Evolutionary conservation across 2,888 invertebrate species (phyloP), one percentile per base, ranked within the genome.

Genomic region (Calliopum simillimum): DNA sequence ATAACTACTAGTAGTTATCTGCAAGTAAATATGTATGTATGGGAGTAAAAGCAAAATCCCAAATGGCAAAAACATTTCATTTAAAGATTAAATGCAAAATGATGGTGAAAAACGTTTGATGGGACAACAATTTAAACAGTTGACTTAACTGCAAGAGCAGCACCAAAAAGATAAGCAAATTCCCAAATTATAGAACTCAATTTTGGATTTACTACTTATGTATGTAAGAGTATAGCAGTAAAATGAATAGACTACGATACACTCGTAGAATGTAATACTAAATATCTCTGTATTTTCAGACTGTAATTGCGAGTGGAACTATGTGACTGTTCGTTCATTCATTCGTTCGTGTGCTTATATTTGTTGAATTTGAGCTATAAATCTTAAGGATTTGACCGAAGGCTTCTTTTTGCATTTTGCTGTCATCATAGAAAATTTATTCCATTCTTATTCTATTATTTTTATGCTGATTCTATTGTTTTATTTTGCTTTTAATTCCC

Each of bases 371-470:
- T 44, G 53, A 65, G 51, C 53, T 65, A 65, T 65, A 65, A 65
- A 65, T 65, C 65, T 53, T 65, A 53, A 65, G 65, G 65, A 65
- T 65, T 65, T 65, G 53, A 41, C 65, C 65, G n/a, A 65, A 53
- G 56, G 47, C 56, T 56, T 21, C 46, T 66, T 23, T 33, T 16
- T 55, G 55, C n/a, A 23, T 55, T 13, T 51, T 53, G 13, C 61
- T 33, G 65, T 51, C 53, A 51, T 43, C 65, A 55, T 46, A 16
- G 53, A 13, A 43, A 65, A 53, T 65, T 53, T 55, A 44, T 56
- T 33, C 49, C 16, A 43, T 61, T 58, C n/a, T n/a, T 58, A 14
- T 51, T 46, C 14, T 68, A 70, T 76, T 13, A 64, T 63, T 65
- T 47, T 19, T 41, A n/a, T 33, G 51, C 16, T 33, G 62, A 33